Base-by-base conservation (phyloP, 2,113 vertebrate species). In the Notechis scutatus region DNA sequence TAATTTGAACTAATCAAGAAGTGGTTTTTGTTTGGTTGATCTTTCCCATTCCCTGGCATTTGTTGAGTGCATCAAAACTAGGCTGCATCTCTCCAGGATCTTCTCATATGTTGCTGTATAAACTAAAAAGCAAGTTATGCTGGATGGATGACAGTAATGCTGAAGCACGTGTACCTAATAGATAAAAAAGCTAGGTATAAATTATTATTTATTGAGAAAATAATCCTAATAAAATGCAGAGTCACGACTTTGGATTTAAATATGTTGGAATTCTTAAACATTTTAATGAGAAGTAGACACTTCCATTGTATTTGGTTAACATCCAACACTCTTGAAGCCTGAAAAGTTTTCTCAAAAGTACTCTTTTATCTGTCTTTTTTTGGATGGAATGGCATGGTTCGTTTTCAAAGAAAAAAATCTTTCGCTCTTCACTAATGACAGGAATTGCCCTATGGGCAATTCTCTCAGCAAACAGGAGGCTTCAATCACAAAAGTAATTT, bases 401-500 rank as follows among this genome's bases (percentile, higher is more conserved):
- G 14, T 69, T 64, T 64, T 55, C 20, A 23, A 0, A 0, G 23
- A 93, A 81, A 64, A 64, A 64, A 90, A 50, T 6, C 14, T 8
- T 94, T 93, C 0, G 0, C 56, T 90, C 29, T 64, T 26, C 0
- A 0, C 7, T 85, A 81, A 61, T 87, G 87, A 92, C 88, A 94
- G 94, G 92, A 94, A 54, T 91, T 92, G 90, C 93, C 91, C 57
- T 85, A 91, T 50, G 91, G 29, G 89, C 90, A 94, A 93, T 94
- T 94, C 61, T 81, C 91, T 50, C 93, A 86, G 87, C 92, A 92
- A 85, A 91, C 93, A 4, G 6, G 93, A 69, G 89, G 11, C 92
- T 92, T 93, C 45, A 15, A 64, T 93, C 94, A 94, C 15, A 57
- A 56, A 94, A 92, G 85, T 95, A 29, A 47, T 95, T 95, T 97